Base-by-base conservation (phyloP, 2,797 vertebrate species). In the Esox lucius region DNA sequence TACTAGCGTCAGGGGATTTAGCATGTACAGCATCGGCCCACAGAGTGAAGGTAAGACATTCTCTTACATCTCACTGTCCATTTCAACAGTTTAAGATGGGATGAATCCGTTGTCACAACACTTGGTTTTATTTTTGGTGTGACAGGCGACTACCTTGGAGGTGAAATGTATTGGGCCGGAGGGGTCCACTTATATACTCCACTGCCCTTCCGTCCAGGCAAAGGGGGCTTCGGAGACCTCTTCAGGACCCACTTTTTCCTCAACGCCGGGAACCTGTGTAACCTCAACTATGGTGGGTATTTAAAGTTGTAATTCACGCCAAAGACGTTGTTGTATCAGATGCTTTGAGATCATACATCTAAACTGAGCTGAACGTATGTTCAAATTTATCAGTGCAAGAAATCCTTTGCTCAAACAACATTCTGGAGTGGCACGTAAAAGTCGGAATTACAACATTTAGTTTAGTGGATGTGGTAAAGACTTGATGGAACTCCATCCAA, bases 11-110 rank as follows among this genome's bases (percentile, higher is more conserved):
- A 93, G 98, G 42, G 98, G 98, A 5, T 99, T 99, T 91, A 97
- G 96, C 78, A 99, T 99, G 98, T 98, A 99, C 92, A 99, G 98
- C 85, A 96, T 99, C 28, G 98, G 98, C 71, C 98, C 98, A 16
- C 97, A 99, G 86, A 98, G 96, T 3, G 96, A 99, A 95, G 97
- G 98, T 99, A 61, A 89, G 92, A 65, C 56, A 33, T 70, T 16
- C 61, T n/a, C 33, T 61, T 64, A 19, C 26, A 6, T 8, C 22
- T 2, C 31, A 17, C 66, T 68, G 26, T 31, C 28, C 15, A 7
- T 65, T 65, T 65, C 5, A 65, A 33, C 24, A 7, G 26, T 71
- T 33, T 22, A 33, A 11, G 48, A 26, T 69, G 15, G 33, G 12
- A 28, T 53, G 7, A n/a, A 19, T 19, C 1, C 6, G 16, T 24